Percentiles rank a stretch among this genome's conserved stretches.
Evolutionary conservation across 2,888 invertebrate species (phyloP).

Genomic region (Eilema griseolum): DNA sequence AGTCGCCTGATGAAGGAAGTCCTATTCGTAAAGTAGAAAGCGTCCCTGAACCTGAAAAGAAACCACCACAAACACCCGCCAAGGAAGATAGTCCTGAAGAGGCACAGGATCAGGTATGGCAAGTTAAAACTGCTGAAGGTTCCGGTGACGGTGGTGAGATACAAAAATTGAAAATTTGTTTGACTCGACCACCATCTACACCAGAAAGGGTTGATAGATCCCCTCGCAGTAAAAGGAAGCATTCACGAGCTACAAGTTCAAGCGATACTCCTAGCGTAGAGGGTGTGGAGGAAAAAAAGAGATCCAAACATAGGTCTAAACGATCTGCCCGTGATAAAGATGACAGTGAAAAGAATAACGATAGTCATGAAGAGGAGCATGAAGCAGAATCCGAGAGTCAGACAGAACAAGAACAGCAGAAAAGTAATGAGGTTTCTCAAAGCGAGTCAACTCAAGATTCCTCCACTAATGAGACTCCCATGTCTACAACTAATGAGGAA

Average conservation of each 20-base stretch:
- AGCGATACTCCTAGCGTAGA: slow-evolving; percentile 81
- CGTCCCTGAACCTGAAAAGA: slow-evolving; percentile 61
- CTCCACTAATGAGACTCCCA: slow-evolving; percentile 39
- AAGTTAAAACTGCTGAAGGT: slow-evolving; percentile 82
- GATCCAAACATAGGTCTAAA: slow-evolving; percentile 75
- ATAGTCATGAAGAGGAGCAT: slow-evolving; percentile 69
- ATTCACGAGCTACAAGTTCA: slow-evolving; percentile 81
- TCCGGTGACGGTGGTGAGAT: slow-evolving; percentile 86
- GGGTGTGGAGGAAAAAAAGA: slow-evolving; percentile 79
- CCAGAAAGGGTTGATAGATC: slow-evolving; percentile 84
- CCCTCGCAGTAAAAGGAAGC: slow-evolving; percentile 83
- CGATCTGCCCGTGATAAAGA: slow-evolving; percentile 73
- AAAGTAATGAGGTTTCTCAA: slow-evolving; percentile 61
- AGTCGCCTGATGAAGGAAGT: slow-evolving; percentile 75
- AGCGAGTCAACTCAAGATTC: slow-evolving; percentile 54
- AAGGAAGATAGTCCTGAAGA: slow-evolving; percentile 76
- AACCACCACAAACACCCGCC: slow-evolving; percentile 64
- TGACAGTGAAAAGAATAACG: slow-evolving; percentile 67
- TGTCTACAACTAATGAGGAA: slow-evolving; percentile 75
- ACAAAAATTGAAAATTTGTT: slow-evolving; percentile 88
- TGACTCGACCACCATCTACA: slow-evolving; percentile 86
- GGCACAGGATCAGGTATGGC: slow-evolving; percentile 83
- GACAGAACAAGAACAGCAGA: slow-evolving; percentile 40
- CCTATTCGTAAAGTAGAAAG: slow-evolving; percentile 61
- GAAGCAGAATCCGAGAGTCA: slow-evolving; percentile 51